A percentile compares a stretch with the other conserved stretches of the same genome.
Conservation (phyloP, 2,113 vertebrate genomes). For the Meleagris gallopavo region DNA sequence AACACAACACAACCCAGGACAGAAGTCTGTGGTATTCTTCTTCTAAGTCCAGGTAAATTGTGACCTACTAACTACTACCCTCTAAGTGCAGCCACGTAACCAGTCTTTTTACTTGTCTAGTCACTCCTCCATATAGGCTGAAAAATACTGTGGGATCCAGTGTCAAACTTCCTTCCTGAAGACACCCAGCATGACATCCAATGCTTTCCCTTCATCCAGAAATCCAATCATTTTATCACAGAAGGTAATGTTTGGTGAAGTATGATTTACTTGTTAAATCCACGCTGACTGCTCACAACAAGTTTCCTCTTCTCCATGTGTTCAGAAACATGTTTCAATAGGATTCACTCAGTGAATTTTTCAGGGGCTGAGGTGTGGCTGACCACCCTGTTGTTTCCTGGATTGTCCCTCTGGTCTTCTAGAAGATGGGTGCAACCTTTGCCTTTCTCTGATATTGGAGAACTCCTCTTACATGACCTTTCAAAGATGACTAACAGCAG, state of each 20-base stretch:
- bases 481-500: not conserved
- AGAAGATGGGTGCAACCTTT: not conserved
- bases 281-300: not conserved
- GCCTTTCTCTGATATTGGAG: not conserved
- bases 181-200: not conserved
- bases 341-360: not conserved
- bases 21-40: not conserved
- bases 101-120: not conserved
- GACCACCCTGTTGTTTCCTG: not conserved
- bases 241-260: not conserved
- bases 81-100: not conserved
- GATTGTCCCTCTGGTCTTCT: not conserved
- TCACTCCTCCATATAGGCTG: not conserved
- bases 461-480: not conserved
- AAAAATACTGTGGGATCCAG: not conserved
- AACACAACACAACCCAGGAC: not conserved
- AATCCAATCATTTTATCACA: not conserved
- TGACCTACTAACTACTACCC: rapidly evolving
- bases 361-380: not conserved
- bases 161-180: not conserved
- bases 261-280: not conserved
- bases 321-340: not conserved
- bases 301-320: not conserved
- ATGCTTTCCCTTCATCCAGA: not conserved
- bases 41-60: not conserved